These are phyloP conservation scores for Agonopterix heracliana DNA, from an alignment of 2,888 invertebrate genomes.

Conservation along the genomic window DNA sequence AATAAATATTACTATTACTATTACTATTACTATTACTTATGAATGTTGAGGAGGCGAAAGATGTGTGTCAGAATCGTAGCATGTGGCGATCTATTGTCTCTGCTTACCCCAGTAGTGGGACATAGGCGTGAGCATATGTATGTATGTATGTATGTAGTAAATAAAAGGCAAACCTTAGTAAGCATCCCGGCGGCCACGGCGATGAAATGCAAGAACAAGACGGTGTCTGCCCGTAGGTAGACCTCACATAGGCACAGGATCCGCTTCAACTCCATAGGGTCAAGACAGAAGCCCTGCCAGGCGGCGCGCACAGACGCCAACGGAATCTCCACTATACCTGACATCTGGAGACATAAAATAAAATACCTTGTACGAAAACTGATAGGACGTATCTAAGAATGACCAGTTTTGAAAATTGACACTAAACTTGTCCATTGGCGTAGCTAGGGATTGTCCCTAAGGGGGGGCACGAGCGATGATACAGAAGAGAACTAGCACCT, in stretches of 20 bases:
- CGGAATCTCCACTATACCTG: conserved; percentile 51
- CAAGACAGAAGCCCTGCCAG: conserved; percentile 81
- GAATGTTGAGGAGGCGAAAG: no score
- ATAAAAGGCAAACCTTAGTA: conserved; percentile 72
- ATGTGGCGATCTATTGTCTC: no score
- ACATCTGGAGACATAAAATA: conserved; percentile 33
- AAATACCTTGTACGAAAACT: neutral
- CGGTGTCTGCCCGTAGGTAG: conserved; percentile 67
- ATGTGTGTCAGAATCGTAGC: no score
- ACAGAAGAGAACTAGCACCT: no score
- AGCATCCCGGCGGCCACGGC: conserved; percentile 83
- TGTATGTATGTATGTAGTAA: no score
- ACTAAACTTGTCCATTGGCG: neutral
- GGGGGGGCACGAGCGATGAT: neutral
- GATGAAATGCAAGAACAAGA: conserved; percentile 84
- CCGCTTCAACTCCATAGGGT: conserved; percentile 78
- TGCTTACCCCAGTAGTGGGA: no score
- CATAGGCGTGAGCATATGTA: no score
- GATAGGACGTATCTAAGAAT: no score
- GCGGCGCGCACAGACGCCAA: conserved; percentile 42
- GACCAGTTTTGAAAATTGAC: neutral
- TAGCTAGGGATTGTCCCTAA: neutral
- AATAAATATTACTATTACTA: no score
- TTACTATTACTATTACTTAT: no score
- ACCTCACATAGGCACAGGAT: conserved; percentile 84